These are phyloP conservation scores for Epizoanthus rinbou DNA, from an alignment of 92 coral and sea anemone species.

Conservation along the genomic window DNA sequence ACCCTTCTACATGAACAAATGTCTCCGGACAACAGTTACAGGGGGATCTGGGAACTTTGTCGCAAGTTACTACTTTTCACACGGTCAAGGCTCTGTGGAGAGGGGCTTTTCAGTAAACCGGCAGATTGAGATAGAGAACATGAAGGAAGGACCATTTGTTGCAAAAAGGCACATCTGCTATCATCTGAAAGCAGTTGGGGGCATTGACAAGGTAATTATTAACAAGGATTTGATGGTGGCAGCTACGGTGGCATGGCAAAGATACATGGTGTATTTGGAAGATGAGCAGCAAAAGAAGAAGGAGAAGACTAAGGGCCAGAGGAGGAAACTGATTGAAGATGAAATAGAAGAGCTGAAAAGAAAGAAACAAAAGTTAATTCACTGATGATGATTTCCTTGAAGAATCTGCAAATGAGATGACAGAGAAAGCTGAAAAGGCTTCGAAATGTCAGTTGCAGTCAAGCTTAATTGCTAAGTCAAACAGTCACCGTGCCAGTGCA, in stretches of 20 bases:
- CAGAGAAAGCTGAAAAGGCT: conserved; percentile 48
- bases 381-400: conserved; percentile 30
- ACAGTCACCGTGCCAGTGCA: conserved; percentile 34
- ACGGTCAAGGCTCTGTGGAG: conserved; percentile 31
- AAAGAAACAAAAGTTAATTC: conserved; percentile 31
- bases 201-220: conserved; percentile 30
- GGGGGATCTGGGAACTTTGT: conserved; percentile 7
- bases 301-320: conserved; percentile 34
- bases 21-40: conserved; percentile 24
- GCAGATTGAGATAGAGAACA: conserved; percentile 28
- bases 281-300: conserved; percentile 29
- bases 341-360: conserved; percentile 38
- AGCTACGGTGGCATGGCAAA: conserved; percentile 15
- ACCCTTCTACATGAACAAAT: conserved; percentile 16
- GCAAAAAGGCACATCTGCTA: conserved; percentile 30
- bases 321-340: conserved; percentile 16
- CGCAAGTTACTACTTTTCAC: neutral
- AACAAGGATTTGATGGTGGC: conserved; percentile 26
- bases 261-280: conserved; percentile 24
- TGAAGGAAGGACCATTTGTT: conserved; percentile 40
- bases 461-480: conserved; percentile 43
- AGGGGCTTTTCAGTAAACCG: conserved; percentile 26
- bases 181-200: conserved; percentile 35
- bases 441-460: conserved; percentile 16
- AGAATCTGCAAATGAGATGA: conserved; percentile 43